A percentile compares a stretch with the other conserved stretches of the same genome.
Conservation (phyloP, 2,113 vertebrate species). For the Clarias gariepinus region DNA sequence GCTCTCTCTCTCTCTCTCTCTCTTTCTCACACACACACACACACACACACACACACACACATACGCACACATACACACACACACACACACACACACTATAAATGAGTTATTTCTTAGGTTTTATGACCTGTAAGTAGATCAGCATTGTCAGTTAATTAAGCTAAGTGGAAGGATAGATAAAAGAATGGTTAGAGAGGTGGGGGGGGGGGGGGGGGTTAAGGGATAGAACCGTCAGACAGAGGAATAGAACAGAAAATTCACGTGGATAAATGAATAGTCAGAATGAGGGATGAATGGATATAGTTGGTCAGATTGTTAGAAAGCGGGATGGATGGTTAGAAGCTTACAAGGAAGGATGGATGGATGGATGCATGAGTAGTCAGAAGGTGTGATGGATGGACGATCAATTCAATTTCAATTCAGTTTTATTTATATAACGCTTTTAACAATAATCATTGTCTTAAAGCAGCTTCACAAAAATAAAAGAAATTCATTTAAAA, state of each 20-base stretch:
- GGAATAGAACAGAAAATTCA: no score
- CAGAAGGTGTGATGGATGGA: background rate
- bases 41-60: background rate
- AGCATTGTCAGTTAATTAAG: background rate
- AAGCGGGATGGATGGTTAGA: background rate
- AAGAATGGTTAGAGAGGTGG: background rate
- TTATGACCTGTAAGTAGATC: background rate
- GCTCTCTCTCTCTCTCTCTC: background rate
- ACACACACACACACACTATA: background rate
- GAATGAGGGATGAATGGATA: background rate
- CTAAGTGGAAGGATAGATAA: background rate
- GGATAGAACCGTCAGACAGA: background rate
- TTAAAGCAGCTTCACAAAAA: no score
- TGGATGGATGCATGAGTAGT: background rate
- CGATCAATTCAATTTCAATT: no score
- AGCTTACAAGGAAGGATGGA: background rate
- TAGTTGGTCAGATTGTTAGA: background rate
- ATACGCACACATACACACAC: no score
- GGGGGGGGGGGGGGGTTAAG: background rate
- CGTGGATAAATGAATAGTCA: background rate
- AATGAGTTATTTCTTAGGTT: background rate
- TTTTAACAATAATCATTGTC: no score
- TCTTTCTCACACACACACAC: background rate
- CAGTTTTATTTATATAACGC: no score
- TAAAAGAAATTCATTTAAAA: no score